Conservation (phyloP, 2,888 invertebrate genomes). For the Limenitis arthemis region DNA sequence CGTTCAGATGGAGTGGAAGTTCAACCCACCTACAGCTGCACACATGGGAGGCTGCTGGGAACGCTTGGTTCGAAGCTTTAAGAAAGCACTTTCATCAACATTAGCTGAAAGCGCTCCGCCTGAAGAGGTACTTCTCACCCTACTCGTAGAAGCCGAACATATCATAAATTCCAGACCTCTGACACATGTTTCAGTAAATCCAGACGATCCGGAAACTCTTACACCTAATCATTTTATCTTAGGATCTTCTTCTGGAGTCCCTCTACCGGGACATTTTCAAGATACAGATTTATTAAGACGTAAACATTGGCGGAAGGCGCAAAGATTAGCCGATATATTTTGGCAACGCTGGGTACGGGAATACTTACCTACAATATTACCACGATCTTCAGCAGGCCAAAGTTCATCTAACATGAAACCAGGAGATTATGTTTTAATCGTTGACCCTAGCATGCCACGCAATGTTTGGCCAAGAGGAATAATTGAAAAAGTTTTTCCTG, state of each 20-base stretch:
- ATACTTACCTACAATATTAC: too few relatives aligned
- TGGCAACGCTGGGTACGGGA: conserved; percentile 13
- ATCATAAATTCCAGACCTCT: conserved; percentile 19
- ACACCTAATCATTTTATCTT: too few relatives aligned
- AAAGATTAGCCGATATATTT: conserved; percentile 12
- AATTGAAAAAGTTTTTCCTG: too few relatives aligned
- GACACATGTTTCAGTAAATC: conserved; percentile 27
- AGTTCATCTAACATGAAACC: too few relatives aligned
- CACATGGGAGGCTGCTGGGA: conserved; percentile 16
- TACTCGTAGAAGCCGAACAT: conserved; percentile 7
- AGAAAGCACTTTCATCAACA: conserved; percentile 4
- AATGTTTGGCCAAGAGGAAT: too few relatives aligned
- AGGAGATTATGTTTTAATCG: too few relatives aligned
- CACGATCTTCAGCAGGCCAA: too few relatives aligned
- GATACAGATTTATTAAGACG: background rate
- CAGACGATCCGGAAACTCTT: conserved; percentile 5
- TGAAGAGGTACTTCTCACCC: conserved; percentile 12
- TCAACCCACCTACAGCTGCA: background rate
- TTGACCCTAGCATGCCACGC: too few relatives aligned
- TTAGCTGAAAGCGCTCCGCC: background rate
- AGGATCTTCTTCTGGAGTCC: conserved; percentile 4
- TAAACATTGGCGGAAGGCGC: conserved; percentile 7
- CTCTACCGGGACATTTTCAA: background rate
- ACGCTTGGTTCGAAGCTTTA: conserved; percentile 12
- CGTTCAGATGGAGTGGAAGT: too few relatives aligned